Evolutionary conservation across 2,797 vertebrate genomes (phyloP).

Genomic region (Vireo griseus): DNA sequence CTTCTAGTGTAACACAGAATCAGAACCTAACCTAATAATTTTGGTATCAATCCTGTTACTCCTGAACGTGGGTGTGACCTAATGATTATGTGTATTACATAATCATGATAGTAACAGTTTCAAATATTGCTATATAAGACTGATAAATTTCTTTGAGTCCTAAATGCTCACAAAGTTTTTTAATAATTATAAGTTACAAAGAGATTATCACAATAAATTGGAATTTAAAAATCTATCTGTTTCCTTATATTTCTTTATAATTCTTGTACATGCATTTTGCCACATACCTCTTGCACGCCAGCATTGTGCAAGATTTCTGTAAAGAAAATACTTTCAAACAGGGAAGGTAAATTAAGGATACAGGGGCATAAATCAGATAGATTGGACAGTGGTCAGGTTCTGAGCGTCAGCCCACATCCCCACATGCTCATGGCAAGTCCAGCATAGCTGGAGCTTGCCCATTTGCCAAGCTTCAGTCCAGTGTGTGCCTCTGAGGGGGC

Average conservation of each 20-base stretch:
- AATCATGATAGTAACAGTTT: not conserved
- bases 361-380: not conserved
- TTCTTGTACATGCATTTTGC: not conserved
- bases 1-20: not conserved
- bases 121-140: not conserved
- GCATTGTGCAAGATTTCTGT: not conserved
- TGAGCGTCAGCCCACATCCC: not conserved
- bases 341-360: not conserved
- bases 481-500: not conserved
- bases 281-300: not conserved
- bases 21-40: not conserved
- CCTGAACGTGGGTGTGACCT: not conserved
- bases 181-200: not conserved
- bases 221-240: not conserved
- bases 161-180: not conserved
- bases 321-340: not conserved
- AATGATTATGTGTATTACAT: not conserved
- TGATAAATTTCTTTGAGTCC: not conserved
- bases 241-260: not conserved
- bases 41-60: not conserved
- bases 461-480: not conserved
- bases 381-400: not conserved
- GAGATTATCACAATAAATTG: not conserved
- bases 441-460: not conserved
- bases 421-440: fast-evolving